Base-by-base conservation (phyloP, 2,113 vertebrate species). In the Choloepus hoffmanni region DNA sequence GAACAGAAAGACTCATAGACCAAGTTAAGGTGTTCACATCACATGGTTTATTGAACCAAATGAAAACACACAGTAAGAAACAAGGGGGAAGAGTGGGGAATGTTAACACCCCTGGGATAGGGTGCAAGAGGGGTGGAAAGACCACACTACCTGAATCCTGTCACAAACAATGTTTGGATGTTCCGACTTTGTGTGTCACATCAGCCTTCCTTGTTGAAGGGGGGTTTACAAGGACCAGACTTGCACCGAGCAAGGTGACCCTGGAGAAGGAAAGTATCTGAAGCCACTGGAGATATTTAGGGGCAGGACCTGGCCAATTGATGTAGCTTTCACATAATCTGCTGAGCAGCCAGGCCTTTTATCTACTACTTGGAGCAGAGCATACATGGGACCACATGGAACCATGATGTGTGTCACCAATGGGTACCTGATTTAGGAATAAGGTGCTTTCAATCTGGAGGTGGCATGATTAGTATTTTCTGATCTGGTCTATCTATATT, bases 1-100 rank as follows among this genome's bases (percentile, higher is more conserved):
- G 45, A 23, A 70, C 43, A 93, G n/a, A 93, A 93, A 86, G 78
- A 89, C n/a, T 88, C 65, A 85, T 15, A 85, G 58, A 82, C 24
- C 55, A 67, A 90, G 77, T 48, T 55, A 85, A 94, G 67, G 18
- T 78, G 13, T 21, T 93, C 86, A n/a, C 89, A 50, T 93, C 21
- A 50, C 9, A 50, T 23, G 10, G 58, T 87, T 92, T 87, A 48
- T 60, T 88, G 40, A 88, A 58, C 8, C 21, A 40, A 89, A 87
- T 24, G 79, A 60, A 92, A 76, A 72, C 40, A 50, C 58, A 68
- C 18, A 91, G 15, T 10, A 72, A 85, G 10, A 73, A 48, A 3
- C 40, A 87, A 78, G 74, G 36, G 30, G 28, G 40, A 68, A 48
- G 79, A 24, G 5, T 50, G 43, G 15, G 16, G 55, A 10, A 87